Evolutionary conservation across 2,113 vertebrate species (phyloP).

Genomic region (Okapia johnstoni): DNA sequence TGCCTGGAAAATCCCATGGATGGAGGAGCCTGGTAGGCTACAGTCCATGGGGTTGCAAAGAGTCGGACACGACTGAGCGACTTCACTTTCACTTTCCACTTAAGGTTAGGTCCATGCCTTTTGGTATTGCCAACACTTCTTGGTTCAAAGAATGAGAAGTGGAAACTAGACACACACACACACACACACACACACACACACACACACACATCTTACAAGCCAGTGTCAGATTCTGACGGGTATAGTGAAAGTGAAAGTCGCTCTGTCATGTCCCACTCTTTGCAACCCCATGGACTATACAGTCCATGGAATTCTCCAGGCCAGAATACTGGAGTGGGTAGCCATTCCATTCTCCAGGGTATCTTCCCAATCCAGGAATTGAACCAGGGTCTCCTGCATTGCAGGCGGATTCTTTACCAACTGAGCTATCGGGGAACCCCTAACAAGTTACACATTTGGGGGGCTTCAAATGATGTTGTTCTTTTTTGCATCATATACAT

Average conservation of each 20-base stretch:
- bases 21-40: too few species aligned
- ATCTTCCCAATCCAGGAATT: neutral
- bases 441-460: neutral
- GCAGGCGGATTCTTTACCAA: neutral
- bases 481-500: neutral
- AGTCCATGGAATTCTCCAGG: neutral
- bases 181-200: neutral
- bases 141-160: neutral
- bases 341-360: neutral
- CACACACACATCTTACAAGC: neutral
- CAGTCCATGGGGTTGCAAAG: too few species aligned
- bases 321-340: neutral
- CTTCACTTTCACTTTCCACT: neutral
- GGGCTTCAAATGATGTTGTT: neutral
- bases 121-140: neutral
- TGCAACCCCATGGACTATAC: neutral
- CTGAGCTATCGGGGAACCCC: neutral
- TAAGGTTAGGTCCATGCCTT: neutral
- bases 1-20: too few species aligned
- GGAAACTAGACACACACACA: neutral
- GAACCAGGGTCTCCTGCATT: rapidly evolving
- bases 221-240: neutral
- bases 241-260: neutral
- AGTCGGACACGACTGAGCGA: too few species aligned
- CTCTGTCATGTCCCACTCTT: neutral